A percentile compares a stretch with the other conserved stretches of the same genome.
These are phyloP conservation scores for Bos indicus DNA, from an alignment of 2,113 vertebrate species.

Conservation along the genomic window DNA sequence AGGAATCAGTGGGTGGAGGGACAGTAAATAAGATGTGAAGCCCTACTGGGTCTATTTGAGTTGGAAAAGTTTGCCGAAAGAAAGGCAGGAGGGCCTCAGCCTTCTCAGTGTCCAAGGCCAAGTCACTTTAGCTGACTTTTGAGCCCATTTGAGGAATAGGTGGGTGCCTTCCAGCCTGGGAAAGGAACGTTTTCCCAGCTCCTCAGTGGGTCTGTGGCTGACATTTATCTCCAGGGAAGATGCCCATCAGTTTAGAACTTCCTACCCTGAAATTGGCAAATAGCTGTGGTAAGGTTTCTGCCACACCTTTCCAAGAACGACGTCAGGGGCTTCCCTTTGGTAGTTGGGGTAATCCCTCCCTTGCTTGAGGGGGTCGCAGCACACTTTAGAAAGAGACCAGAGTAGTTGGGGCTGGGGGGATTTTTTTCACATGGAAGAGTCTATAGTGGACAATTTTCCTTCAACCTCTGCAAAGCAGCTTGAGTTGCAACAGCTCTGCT, in stretches of 20 bases:
- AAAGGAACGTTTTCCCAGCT: not conserved
- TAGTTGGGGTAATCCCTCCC: not conserved
- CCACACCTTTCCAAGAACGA: not conserved
- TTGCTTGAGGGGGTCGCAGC: not conserved
- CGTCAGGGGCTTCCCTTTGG: not conserved
- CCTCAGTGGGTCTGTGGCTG: not conserved
- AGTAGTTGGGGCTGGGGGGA: not conserved
- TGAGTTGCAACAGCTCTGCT: slow-evolving; percentile 21
- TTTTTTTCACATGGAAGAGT: not conserved
- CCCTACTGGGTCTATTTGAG: not conserved
- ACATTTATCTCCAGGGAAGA: not conserved
- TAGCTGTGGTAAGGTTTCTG: not conserved
- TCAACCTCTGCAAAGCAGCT: not conserved
- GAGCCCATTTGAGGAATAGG: not conserved
- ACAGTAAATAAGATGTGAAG: not conserved
- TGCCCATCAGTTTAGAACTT: not conserved
- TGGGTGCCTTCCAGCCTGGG: not conserved
- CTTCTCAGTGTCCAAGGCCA: not conserved
- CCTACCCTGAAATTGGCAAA: not conserved
- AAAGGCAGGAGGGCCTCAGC: not conserved
- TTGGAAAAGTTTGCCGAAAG: not conserved
- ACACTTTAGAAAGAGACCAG: not conserved
- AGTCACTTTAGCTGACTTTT: not conserved
- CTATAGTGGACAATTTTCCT: not conserved
- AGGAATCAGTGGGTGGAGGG: not conserved